Evolutionary conservation across 2,113 vertebrate genomes (phyloP).

Genomic region (Notechis scutatus): DNA sequence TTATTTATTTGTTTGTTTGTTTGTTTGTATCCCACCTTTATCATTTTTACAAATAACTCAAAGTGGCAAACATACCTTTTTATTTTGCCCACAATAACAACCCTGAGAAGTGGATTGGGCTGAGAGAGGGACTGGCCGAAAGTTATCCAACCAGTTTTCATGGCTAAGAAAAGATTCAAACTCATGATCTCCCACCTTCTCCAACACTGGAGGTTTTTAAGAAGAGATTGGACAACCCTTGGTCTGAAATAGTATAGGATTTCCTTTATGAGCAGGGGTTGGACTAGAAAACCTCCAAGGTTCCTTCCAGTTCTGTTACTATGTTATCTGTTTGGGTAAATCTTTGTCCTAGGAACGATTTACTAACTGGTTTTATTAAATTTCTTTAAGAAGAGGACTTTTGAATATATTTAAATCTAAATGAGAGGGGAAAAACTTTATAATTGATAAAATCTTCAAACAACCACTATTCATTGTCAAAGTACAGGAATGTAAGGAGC

Average conservation of each 20-base stretch:
- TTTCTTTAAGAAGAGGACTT: neutral
- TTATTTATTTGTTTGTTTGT: neutral
- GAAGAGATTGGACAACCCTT: neutral
- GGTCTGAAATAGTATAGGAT: neutral
- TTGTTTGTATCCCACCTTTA: neutral
- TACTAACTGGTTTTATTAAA: neutral
- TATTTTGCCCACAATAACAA: neutral
- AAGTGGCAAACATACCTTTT: neutral
- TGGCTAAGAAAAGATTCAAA: neutral
- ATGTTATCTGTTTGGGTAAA: neutral
- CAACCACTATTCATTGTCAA: neutral
- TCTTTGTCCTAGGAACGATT: neutral
- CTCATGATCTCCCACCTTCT: neutral
- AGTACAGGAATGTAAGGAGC: neutral
- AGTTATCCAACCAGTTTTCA: neutral
- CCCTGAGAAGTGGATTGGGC: neutral
- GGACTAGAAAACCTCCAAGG: neutral
- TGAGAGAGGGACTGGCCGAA: neutral
- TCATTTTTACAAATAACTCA: neutral
- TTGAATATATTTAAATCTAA: neutral
- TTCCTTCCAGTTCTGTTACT: neutral
- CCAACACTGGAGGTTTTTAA: neutral
- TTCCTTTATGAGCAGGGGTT: neutral
- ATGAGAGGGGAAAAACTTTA: neutral
- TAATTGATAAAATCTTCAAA: neutral